phyloP scores from a whole-genome alignment of 1,140 invertebrate genomes.

The Aphaenogaster rudis region DNA sequence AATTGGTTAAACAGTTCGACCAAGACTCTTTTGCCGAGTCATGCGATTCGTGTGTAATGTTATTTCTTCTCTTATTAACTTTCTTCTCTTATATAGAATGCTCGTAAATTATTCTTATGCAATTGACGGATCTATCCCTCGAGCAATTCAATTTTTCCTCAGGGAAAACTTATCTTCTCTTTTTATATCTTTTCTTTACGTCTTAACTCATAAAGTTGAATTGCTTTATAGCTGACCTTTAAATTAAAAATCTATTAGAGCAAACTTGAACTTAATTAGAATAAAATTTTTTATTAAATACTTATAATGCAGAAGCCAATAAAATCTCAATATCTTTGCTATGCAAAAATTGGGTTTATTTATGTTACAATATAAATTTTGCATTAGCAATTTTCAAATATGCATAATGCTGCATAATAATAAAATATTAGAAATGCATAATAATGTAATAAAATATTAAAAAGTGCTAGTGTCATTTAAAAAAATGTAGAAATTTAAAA shows the following conservation, averaged over 20 bases:
- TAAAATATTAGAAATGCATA: constrained; percentile 2
- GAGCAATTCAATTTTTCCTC: background rate
- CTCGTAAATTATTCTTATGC: constrained; percentile 35
- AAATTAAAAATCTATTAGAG: constrained; percentile 7
- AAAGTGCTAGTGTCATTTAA: background rate
- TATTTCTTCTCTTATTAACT: constrained; percentile 37
- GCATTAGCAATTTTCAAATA: background rate
- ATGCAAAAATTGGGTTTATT: background rate
- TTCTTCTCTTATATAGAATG: constrained; percentile 20
- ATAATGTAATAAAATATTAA: background rate
- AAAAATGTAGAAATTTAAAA: background rate
- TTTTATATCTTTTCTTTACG: background rate
- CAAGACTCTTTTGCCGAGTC: constrained; percentile 2
- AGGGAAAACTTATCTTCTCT: background rate
- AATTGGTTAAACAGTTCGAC: background rate
- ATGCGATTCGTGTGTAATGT: constrained; percentile 12
- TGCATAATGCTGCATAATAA: background rate
- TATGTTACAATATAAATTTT: constrained; percentile 17
- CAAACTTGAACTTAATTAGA: background rate
- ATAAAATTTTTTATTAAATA: background rate
- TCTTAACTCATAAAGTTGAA: background rate
- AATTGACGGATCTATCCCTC: background rate
- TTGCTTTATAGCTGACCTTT: background rate
- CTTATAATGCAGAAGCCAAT: background rate
- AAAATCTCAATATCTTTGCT: background rate